phyloP scores from a whole-genome alignment of 2,797 vertebrate genomes.

The Epinephelus malabaricus region DNA sequence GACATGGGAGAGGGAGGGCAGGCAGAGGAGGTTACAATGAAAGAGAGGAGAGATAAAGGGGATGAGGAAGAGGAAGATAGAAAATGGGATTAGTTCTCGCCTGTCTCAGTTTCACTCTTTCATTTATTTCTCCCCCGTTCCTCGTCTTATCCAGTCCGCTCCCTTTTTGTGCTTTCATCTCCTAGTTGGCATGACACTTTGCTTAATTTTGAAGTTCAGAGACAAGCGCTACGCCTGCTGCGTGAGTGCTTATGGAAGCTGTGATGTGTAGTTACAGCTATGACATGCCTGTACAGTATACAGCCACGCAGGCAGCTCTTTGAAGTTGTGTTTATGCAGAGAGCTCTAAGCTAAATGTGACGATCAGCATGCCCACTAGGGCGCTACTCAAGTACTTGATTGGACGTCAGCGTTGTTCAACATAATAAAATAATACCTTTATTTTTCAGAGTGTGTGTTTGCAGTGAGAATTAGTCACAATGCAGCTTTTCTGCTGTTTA shows the following conservation, averaged over 20 bases:
- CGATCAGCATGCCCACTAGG: not conserved
- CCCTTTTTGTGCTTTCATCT: conserved; percentile 31
- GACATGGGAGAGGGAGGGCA: not conserved
- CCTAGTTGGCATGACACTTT: not conserved
- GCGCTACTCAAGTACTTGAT: too few relatives aligned
- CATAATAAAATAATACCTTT: too few relatives aligned
- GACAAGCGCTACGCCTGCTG: not conserved
- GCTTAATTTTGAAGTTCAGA: conserved; percentile 16
- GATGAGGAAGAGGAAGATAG: conserved; percentile 40
- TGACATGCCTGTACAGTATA: not conserved
- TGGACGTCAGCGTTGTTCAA: too few relatives aligned
- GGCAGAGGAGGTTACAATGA: conserved; percentile 38
- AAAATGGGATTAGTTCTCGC: conserved; percentile 50
- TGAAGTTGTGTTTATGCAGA: not conserved
- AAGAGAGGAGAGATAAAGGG: conserved; percentile 41
- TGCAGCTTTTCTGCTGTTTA: too few relatives aligned
- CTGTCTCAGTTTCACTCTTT: conserved; percentile 32
- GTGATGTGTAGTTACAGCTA: conserved; percentile 1
- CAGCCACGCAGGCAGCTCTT: not conserved
- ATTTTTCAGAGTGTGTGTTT: too few relatives aligned
- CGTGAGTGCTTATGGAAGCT: not conserved
- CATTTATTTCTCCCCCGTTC: conserved; percentile 8
- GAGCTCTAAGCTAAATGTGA: not conserved
- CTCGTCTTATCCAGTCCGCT: conserved; percentile 4
- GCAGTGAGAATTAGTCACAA: too few relatives aligned